phyloP scores from a whole-genome alignment of 23 tunicate genomes.

The Aplidium turbinatum region DNA sequence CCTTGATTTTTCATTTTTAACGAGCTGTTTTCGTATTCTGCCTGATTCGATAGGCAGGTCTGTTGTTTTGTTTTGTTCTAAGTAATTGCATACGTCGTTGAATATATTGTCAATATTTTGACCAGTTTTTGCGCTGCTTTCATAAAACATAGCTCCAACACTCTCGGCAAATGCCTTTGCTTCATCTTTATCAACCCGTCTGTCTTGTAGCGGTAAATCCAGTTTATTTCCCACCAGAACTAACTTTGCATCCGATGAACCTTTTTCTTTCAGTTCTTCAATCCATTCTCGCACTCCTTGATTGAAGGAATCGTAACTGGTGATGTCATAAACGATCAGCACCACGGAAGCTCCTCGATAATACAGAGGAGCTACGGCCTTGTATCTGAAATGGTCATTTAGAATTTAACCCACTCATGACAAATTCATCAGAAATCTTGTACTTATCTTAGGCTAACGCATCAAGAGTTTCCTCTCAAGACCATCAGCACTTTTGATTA shows the following conservation, averaged over 20 bases:
- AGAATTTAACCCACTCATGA: no score
- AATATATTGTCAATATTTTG: slow-evolving; percentile 23
- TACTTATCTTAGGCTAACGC: no score
- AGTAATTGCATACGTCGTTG: slow-evolving; percentile 1
- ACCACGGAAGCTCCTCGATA: slow-evolving; percentile 55
- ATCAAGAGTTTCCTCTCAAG: no score
- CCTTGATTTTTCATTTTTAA: no score
- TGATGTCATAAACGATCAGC: slow-evolving; percentile 40
- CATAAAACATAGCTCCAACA: slow-evolving; percentile 31
- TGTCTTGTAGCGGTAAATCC: slow-evolving; percentile 10
- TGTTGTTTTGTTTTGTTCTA: no score
- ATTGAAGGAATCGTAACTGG: background rate
- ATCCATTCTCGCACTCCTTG: slow-evolving; percentile 29
- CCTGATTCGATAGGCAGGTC: no score
- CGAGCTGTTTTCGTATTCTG: no score
- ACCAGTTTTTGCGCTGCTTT: slow-evolving; percentile 46
- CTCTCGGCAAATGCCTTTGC: slow-evolving; percentile 32
- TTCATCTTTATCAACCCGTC: slow-evolving; percentile 30
- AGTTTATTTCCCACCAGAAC: slow-evolving; percentile 47
- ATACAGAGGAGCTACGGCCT: slow-evolving; percentile 43
- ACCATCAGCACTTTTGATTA: no score
- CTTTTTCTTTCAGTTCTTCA: slow-evolving; percentile 29
- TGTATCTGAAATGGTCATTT: slow-evolving; percentile 49
- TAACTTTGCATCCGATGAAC: slow-evolving; percentile 4
- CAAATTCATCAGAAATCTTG: no score